Evolutionary conservation across 64 coral and sea anemone species (phyloP).

Genomic region (Montipora sp.): DNA sequence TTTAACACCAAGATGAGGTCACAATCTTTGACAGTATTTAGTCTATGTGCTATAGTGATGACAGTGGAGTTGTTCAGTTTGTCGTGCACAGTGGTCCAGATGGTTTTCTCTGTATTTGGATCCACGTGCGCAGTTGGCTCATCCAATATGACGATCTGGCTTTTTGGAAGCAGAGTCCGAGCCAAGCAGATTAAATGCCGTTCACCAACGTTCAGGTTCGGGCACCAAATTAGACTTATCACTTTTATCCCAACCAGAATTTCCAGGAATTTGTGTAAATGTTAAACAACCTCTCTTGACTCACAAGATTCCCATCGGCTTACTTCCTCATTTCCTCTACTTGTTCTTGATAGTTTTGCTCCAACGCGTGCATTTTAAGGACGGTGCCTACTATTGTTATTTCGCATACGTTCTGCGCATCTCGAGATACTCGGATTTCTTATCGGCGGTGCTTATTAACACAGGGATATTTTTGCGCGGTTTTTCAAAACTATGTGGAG

Average conservation of each 20-base stretch:
- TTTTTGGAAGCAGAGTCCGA: constrained; percentile 32
- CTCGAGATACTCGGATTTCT: too few species aligned
- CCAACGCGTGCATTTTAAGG: constrained; percentile 58
- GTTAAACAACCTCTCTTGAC: too few species aligned
- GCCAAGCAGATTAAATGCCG: constrained; percentile 58
- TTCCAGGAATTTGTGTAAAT: too few species aligned
- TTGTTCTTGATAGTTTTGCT: constrained; percentile 17
- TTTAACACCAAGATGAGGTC: constrained; percentile 49
- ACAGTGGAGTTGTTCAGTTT: constrained; percentile 52
- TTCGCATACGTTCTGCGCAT: too few species aligned
- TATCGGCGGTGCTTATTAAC: too few species aligned
- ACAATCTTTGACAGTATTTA: constrained; percentile 25
- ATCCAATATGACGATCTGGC: constrained; percentile 58
- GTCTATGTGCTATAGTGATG: constrained; percentile 51
- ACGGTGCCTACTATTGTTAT: too few species aligned
- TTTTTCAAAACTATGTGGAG: too few species aligned
- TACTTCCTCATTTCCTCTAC: constrained; percentile 33
- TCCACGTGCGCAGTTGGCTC: constrained; percentile 55
- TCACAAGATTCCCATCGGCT: background rate
- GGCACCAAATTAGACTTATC: too few species aligned
- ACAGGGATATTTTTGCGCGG: too few species aligned
- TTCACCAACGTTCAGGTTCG: constrained; percentile 40
- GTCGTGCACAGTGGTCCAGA: constrained; percentile 6
- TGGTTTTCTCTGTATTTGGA: constrained; percentile 37
- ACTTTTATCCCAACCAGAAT: too few species aligned